Evolutionary conservation across 2,113 vertebrate species (phyloP).

Genomic region (Sterrhoptilus dennistouni): DNA sequence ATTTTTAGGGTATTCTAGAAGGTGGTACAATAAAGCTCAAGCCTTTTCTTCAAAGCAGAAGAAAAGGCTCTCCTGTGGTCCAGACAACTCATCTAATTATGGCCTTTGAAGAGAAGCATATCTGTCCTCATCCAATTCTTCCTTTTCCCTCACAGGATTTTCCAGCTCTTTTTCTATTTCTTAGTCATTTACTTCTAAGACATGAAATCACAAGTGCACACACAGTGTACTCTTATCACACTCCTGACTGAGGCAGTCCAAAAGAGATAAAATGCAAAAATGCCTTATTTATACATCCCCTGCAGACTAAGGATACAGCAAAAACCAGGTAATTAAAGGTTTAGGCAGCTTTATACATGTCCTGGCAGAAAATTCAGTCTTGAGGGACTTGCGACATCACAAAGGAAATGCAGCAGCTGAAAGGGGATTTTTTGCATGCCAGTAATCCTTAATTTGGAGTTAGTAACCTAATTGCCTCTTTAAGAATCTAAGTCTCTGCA

Average conservation of each 20-base stretch:
- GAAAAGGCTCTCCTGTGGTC: neutral
- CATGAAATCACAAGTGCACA: neutral
- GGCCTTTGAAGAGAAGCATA: neutral
- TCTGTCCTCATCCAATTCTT: neutral
- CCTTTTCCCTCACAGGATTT: neutral
- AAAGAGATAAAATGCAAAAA: slow-evolving; percentile 10
- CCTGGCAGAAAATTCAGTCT: slow-evolving; percentile 4
- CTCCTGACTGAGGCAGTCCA: neutral
- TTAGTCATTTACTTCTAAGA: neutral
- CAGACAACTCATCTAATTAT: neutral
- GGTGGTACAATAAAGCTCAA: neutral
- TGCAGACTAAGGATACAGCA: neutral
- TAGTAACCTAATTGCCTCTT: neutral
- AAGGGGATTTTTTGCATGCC: neutral
- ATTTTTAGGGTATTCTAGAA: neutral
- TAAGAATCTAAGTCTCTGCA: neutral
- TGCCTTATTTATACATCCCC: neutral
- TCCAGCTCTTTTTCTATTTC: neutral
- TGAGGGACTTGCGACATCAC: neutral
- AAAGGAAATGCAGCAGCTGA: neutral
- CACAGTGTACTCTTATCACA: neutral
- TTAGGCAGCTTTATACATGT: neutral
- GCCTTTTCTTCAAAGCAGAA: neutral
- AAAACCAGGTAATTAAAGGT: slow-evolving; percentile 29
- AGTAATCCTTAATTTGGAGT: neutral